Base-by-base conservation (phyloP, 2,797 vertebrate genomes). In the Argya squamiceps region DNA sequence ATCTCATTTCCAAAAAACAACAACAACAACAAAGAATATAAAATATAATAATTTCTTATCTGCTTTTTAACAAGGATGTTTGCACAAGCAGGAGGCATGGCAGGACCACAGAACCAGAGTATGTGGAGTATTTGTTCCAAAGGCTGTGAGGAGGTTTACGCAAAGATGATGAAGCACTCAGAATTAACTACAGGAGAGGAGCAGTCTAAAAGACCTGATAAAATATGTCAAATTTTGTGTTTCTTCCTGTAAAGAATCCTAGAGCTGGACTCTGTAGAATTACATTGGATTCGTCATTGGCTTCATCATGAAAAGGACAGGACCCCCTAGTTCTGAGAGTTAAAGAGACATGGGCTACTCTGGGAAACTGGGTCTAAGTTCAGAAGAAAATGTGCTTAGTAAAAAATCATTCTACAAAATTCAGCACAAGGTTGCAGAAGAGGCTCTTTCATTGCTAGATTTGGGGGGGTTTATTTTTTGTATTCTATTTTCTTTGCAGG, bases 91-190 rank as follows among this genome's bases (percentile, higher is more conserved):
- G n/a, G 29, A 22, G 32, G 22, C 39, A 12, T 2, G 12, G 20
- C 4, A 23, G 49, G 26, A 9, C 32, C 12, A 39, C 13, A 2
- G 47, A 13, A 44, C 7, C 7, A 3, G 11, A n/a, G 43, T 47
- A 15, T 18, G 20, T 29, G 6, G 39, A 52, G 5, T 13, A 17
- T 27, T 59, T 10, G 22, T 59, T 47, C 16, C 73, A 37, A 74
- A 75, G 27, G 15, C 36, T 46, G 29, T 0, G 0, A 43, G 15
- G 36, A 39, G 50, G 20, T 19, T 67, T 9, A 23, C 1, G 10
- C 13, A 13, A 34, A 82, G 49, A 53, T 0, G 0, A 10, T 6
- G 12, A 12, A 23, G 32, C 0, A 0, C 13, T 30, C 10, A 1
- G 63, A n/a, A 4, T 41, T n/a, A 65, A 9, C 24, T n/a, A 4